Base-by-base conservation (phyloP, 2,888 invertebrate species). In the Branchellion lobata region DNA sequence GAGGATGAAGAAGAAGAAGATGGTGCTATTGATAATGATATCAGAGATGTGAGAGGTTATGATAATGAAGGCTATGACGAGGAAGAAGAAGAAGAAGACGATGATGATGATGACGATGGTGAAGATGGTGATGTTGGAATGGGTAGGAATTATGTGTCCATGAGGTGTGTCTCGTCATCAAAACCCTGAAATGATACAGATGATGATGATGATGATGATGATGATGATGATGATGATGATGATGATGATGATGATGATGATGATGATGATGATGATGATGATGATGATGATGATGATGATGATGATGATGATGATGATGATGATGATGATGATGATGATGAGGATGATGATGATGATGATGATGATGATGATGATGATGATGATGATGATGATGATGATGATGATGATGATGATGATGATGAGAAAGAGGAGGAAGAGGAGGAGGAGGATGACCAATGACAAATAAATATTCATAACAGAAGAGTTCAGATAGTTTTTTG, bases 11-110 rank as follows among this genome's bases (percentile, higher is more conserved):
- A 65, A 5, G 65, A 65, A 27, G 65, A 29, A 29, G 8, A 21
- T 65, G 65, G n/a, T 65, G n/a, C 5, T 65, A 21, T 11, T 27
- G 65, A 21, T 65, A 29, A 27, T 65, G 65, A 27, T 29, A 21
- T 27, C 1, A 2, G 18, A 29, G 33, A 3, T 0, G 33, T 21
- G 65, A 65, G 65, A 65, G 78, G 65, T 68, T 33, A 65, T 78
- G 78, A 68, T 78, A 68, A 85, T 80, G 83, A 86, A n/a, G n/a
- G n/a, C n/a, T n/a, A n/a, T n/a, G n/a, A n/a, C 5, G 85, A 85
- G 79, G 84, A 84, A 65, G 34, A 65, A 65, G 78, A 34, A 65
- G 78, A 61, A 65, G 61, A 65, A 65, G 61, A 78, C 65, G 78
- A 65, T 68, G 61, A 78, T 78, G 78, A 65, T 75, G 51, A 27